Evolutionary conservation across 1,140 invertebrate species (phyloP), one percentile per base, ranked within the genome.

Genomic region (Battus philenor): DNA sequence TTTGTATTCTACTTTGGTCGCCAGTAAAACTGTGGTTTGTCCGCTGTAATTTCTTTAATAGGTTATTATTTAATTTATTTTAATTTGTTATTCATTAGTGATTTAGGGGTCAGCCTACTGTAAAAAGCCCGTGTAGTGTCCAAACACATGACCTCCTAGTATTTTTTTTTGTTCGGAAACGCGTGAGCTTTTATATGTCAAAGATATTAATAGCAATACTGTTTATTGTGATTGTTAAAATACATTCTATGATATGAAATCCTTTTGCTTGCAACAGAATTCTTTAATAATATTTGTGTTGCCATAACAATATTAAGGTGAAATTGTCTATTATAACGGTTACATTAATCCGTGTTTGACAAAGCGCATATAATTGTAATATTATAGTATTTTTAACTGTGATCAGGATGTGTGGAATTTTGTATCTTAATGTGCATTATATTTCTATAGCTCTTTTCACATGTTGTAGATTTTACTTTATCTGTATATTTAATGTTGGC

Each of bases 301-400:
- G 38, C 38, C 38, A 41, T 41, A 41, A 29, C 4, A 27, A 20
- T 36, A 12, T 18, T 10, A 10, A 17, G 2, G 16, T 33, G 18
- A 17, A 9, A 17, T n/a, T 41, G 12, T 39, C 12, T n/a, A n/a
- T n/a, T n/a, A n/a, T n/a, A 27, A 39, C 20, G 16, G 24, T 26
- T 26, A 16, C 22, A 34, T 13, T 34, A 11, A 27, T 26, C 16
- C 18, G 32, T 18, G 32, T 1, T 17, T 33, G n/a, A 22, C 11
- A 17, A 41, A 39, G 27, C 27, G 13, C 11, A 24, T 15, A 27
- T 41, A n/a, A 27, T 12, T 33, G 16, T 33, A 8, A n/a, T 33
- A 29, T 41, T 17, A 41, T 29, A 41, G 38, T 41, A 41, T 41
- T 41, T n/a, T 29, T 29, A 39, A 41, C 38, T 41, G 38, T 41